Evolutionary conservation across 2,113 vertebrate genomes (phyloP).

Genomic region (Podarcis raffonei): DNA sequence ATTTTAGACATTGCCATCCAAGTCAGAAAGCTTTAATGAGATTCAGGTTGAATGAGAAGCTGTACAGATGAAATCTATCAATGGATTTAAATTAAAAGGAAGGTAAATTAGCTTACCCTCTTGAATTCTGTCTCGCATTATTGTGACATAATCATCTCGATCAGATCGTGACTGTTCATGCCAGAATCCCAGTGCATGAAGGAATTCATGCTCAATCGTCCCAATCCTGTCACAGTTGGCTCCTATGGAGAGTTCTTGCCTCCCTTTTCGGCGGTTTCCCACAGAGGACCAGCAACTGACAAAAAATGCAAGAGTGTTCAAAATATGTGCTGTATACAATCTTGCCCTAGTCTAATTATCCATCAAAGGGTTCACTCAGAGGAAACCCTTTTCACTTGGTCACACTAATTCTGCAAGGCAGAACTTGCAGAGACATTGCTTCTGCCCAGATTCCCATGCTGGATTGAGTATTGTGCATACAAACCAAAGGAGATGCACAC

Average conservation of each 20-base stretch:
- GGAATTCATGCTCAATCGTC: conserved; percentile 87
- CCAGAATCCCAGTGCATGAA: conserved; percentile 90
- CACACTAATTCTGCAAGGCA: neutral
- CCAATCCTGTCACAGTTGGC: conserved; percentile 81
- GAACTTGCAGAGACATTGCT: neutral
- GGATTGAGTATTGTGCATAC: neutral
- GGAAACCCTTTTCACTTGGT: neutral
- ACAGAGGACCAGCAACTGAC: conserved; percentile 90
- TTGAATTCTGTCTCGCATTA: conserved; percentile 83
- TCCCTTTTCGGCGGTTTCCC: conserved; percentile 80
- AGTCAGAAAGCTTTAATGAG: neutral
- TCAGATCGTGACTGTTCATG: conserved; percentile 91
- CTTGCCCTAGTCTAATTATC: neutral
- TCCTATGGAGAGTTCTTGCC: conserved; percentile 86
- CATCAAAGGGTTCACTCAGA: neutral
- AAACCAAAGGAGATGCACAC: neutral
- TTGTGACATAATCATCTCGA: conserved; percentile 85
- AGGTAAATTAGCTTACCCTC: conserved; percentile 69
- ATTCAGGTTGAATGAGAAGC: neutral
- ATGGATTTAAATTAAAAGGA: neutral
- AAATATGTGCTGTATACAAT: neutral
- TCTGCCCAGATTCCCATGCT: neutral
- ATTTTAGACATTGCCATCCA: neutral
- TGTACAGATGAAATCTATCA: neutral
- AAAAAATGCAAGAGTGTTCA: neutral